Evolutionary conservation across 2,888 invertebrate genomes (phyloP).

Genomic region (Drosophila infuscata): DNA sequence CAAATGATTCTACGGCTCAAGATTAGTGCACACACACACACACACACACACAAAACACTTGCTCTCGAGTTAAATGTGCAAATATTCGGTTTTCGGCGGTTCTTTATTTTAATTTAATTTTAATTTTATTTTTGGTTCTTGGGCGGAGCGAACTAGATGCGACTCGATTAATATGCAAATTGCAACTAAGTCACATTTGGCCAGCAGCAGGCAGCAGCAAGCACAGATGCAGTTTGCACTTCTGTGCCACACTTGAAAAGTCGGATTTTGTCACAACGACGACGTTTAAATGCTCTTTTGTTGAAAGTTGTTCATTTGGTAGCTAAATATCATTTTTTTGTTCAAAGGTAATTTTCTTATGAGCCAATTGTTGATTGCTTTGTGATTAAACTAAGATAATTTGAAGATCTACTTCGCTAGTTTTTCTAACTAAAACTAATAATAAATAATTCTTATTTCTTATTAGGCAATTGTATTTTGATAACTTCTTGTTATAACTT

Average conservation of each 20-base stretch:
- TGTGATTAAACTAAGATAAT: not conserved
- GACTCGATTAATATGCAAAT: slow-evolving; percentile 39
- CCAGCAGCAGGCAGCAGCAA: slow-evolving; percentile 14
- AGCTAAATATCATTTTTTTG: not conserved
- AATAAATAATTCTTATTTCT: not conserved
- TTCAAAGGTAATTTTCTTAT: no score
- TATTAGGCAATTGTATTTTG: rapidly evolving
- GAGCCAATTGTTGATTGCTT: not conserved
- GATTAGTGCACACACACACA: slow-evolving; percentile 3
- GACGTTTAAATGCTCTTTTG: not conserved
- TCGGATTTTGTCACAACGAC: rapidly evolving
- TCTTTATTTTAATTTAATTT: not conserved
- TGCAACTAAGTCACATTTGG: slow-evolving; percentile 53
- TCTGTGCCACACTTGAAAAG: not conserved
- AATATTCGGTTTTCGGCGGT: slow-evolving; percentile 32
- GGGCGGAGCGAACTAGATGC: not conserved
- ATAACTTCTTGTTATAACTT: not conserved
- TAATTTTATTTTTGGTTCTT: not conserved
- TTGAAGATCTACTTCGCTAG: not conserved
- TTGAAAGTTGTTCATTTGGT: not conserved
- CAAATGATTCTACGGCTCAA: slow-evolving; percentile 18
- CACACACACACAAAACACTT: not conserved
- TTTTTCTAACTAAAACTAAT: not conserved
- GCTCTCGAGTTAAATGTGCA: not conserved
- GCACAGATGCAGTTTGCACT: not conserved